These are phyloP conservation scores for Takifugu bimaculatus DNA, from an alignment of 2,113 vertebrate genomes.

Conservation along the genomic window DNA sequence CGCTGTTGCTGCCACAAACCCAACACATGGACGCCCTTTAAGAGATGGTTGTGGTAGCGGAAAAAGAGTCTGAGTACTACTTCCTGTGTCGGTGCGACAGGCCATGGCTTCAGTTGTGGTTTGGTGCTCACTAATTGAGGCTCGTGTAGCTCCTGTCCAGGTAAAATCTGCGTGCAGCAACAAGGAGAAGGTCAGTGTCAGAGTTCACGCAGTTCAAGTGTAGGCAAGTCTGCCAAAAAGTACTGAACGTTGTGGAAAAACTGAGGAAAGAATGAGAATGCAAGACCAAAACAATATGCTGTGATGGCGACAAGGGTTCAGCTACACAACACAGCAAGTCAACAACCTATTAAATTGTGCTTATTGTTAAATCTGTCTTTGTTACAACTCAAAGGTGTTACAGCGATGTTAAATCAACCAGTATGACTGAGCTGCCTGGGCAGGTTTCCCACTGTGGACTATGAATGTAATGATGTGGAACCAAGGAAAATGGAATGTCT, in stretches of 20 bases:
- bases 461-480: neutral
- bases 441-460: too few species aligned
- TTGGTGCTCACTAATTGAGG: constrained; percentile 70
- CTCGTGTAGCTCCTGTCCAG: constrained; percentile 73
- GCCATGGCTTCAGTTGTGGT: constrained; percentile 82
- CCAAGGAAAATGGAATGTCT: neutral
- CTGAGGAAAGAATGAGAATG: too few species aligned
- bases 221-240: too few species aligned
- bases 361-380: too few species aligned
- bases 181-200: constrained; percentile 9
- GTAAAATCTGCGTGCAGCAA: constrained; percentile 66
- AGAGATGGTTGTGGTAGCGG: constrained; percentile 14
- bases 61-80: constrained; percentile 57
- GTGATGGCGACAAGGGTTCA: too few species aligned
- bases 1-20: constrained; percentile 20
- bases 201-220: too few species aligned
- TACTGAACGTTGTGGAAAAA: too few species aligned
- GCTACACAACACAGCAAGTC: too few species aligned
- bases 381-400: too few species aligned
- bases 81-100: constrained; percentile 29
- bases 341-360: too few species aligned
- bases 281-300: too few species aligned
- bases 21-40: constrained; percentile 12
- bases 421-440: neutral
- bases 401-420: too few species aligned